Evolutionary conservation across 1,140 invertebrate species (phyloP).

Genomic region (Bombus terrestris): DNA sequence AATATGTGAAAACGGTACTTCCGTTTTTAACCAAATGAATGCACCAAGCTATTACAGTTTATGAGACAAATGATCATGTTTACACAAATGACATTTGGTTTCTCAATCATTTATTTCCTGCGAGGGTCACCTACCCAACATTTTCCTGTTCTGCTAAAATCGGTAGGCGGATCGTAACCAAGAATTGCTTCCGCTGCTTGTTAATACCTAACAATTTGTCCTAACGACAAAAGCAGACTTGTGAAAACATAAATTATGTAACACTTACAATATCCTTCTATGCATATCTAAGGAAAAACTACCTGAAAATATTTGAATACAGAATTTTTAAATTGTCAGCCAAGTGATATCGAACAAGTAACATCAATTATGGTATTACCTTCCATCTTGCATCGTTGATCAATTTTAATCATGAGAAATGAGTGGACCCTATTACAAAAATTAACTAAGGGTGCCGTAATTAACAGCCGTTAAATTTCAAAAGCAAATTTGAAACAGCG

Average conservation of each 20-base stretch:
- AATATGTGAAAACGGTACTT: background rate
- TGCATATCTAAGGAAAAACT: background rate
- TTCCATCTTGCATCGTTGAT: background rate
- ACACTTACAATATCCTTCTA: background rate
- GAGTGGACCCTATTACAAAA: conserved; percentile 3
- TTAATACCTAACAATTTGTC: conserved; percentile 33
- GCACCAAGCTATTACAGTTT: background rate
- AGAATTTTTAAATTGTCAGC: background rate
- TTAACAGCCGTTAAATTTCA: conserved; percentile 42
- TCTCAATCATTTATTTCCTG: conserved; percentile 37
- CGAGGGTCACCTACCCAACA: background rate
- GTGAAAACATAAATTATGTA: background rate
- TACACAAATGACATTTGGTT: conserved; percentile 20
- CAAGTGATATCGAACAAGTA: background rate
- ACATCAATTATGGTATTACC: background rate
- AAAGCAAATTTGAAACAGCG: conserved; percentile 16
- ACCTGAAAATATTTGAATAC: background rate
- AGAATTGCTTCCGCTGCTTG: conserved; percentile 26
- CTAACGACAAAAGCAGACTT: conserved; percentile 3
- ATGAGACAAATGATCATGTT: background rate
- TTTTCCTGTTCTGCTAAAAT: no score
- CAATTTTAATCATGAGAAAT: background rate
- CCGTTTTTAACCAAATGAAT: background rate
- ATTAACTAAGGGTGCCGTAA: conserved; percentile 14
- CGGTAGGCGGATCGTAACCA: background rate